phyloP scores from a whole-genome alignment of 2,797 vertebrate species.

The Eurystomus glaucurus region DNA sequence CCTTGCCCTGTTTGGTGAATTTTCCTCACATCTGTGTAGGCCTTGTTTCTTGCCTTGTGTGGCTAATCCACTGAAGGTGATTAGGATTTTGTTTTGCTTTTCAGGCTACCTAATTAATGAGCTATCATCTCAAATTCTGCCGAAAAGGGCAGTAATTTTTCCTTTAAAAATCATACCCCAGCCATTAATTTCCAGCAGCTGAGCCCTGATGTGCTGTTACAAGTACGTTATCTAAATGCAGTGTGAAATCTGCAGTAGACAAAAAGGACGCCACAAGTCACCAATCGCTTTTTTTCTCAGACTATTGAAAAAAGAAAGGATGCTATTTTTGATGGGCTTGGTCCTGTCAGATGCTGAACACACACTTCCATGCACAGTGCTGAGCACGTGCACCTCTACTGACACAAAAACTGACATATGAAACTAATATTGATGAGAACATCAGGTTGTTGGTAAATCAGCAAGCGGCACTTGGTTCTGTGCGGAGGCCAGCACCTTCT shows the following conservation, averaged over 20 bases:
- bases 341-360: background rate
- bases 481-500: background rate
- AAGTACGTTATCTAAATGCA: background rate
- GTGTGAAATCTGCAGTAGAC: background rate
- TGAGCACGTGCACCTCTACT: background rate
- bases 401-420: background rate
- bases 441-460: background rate
- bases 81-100: conserved; percentile 26
- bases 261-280: background rate
- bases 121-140: background rate
- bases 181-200: background rate
- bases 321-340: background rate
- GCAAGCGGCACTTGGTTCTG: background rate
- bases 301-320: background rate
- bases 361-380: background rate
- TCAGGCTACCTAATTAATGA: background rate
- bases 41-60: background rate
- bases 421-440: background rate
- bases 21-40: background rate
- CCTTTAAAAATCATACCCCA: background rate
- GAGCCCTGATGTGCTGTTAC: background rate
- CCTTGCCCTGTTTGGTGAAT: background rate
- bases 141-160: background rate
- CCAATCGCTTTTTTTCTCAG: background rate
- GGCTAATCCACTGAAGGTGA: background rate